Conservation (phyloP, 2,797 vertebrate species). For the Discoglossus pictus region DNA sequence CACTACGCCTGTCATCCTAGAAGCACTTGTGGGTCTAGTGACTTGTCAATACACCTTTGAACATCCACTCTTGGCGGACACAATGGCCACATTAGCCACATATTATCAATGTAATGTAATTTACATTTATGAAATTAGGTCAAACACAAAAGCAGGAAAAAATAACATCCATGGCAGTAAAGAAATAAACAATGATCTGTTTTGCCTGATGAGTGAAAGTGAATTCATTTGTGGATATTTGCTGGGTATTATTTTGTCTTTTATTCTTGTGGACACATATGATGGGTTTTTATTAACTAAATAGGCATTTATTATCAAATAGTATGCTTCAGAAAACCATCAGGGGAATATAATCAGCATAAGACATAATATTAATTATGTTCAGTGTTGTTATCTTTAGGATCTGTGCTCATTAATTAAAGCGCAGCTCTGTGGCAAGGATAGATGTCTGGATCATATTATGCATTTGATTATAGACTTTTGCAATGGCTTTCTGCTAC, state of each 20-base stretch:
- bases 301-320: background rate
- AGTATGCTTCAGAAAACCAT: slow-evolving; percentile 23
- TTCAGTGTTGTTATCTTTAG: slow-evolving; percentile 40
- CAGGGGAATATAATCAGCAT: slow-evolving; percentile 41
- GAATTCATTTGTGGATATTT: background rate
- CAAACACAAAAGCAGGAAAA: background rate
- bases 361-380: slow-evolving; percentile 49
- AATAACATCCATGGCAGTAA: background rate
- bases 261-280: background rate
- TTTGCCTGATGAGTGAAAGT: background rate
- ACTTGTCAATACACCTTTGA: background rate
- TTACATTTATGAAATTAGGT: slow-evolving; percentile 5
- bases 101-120: slow-evolving; percentile 1
- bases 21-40: background rate
- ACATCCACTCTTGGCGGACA: background rate
- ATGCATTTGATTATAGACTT: slow-evolving; percentile 43
- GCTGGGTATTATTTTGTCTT: background rate
- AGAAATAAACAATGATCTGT: background rate
- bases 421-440: slow-evolving; percentile 37
- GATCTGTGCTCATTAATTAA: slow-evolving; percentile 47
- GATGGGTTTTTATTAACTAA: background rate
- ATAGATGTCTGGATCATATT: slow-evolving; percentile 48
- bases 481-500: slow-evolving; percentile 27
- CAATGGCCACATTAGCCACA: slow-evolving; percentile 2
- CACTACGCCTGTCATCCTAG: background rate